Evolutionary conservation across 2,888 invertebrate species (phyloP), one percentile per base, ranked within the genome.

Genomic region (Lordiphosa fenestrarum): DNA sequence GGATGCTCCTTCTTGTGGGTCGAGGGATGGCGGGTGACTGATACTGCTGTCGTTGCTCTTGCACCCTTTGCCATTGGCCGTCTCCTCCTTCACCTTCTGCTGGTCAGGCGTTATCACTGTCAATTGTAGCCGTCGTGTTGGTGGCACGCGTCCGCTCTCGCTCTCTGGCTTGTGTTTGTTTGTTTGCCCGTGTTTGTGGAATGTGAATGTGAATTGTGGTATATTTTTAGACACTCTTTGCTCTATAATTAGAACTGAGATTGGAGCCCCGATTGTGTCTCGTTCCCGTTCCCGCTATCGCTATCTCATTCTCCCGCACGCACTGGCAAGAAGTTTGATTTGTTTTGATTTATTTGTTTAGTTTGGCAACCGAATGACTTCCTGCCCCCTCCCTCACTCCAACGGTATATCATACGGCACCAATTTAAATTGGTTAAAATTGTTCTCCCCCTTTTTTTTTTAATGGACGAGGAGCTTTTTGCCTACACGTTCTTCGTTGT

Each of bases 401-500:
- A 30, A 30, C 30, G 30, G 30, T 30, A 9, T 30, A 30, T 30
- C 30, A 30, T 9, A 30, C 30, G 30, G 9, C 30, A 30, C 9
- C 9, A 30, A 30, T 30, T 30, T 30, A 30, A 30, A 30, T 30
- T 30, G 30, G 30, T 7, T 30, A 30, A 30, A 30, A 9, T 30
- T 30, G 30, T 9, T 30, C 9, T 30, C 30, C 30, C 30, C 30
- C 7, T 25, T 25, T 25, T 25, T 25, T 25, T 25, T 25, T 25
- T 25, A 25, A 30, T 30, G 30, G 30, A 30, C 30, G 30, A 7
- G 30, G 30, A 30, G 30, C 30, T 44, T 37, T 37, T 44, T 42
- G 49, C 55, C 57, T 44, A 30, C 36, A 66, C 51, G 77, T 86
- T 84, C 76, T 75, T 84, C 67, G 73, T 85, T 84, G 87, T 78